Base-by-base conservation (phyloP, 2,113 vertebrate species). In the Dryoscopus gambensis region DNA sequence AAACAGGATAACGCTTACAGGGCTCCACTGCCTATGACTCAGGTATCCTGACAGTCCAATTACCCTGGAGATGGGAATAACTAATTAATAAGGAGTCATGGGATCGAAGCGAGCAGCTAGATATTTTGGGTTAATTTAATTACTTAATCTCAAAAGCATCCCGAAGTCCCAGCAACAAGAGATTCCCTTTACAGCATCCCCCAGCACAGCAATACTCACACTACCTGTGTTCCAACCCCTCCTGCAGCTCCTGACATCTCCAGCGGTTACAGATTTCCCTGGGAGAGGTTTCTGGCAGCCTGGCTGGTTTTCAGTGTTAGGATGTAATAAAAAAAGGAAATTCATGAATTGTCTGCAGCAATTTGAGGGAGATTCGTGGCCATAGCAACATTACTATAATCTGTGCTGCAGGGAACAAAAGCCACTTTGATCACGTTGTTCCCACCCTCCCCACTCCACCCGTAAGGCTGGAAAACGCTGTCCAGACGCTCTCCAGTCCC, bases 361-460 rank as follows among this genome's bases (percentile, higher is more conserved):
- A 73, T 87, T 71, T 90, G 76, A 78, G 69, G 73, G 81, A 90
- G 92, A 95, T 92, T 81, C 94, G 96, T 94, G 96, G 86, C 86
- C 96, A 97, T 90, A 97, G 96, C 96, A 97, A 93, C 95, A 75
- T 90, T 93, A 90, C 93, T 78, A 37, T 35, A 74, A 95, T 70
- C 79, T 74, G 13, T 47, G 56, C 83, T 57, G 92, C 64, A 49
- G 44, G 79, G 76, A 96, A 96, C 91, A 90, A 91, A 92, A 96
- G 90, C 56, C 60, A 79, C 87, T 87, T 53, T 46, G 71, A 94
- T 86, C 75, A n/a, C 7, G 21, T 53, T 9, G 22, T 57, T 94
- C 85, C 73, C 28, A 35, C 71, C 39, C 64, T 49, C 80, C 62
- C 63, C 25, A 53, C 55, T 16, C 39, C 44, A 39, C 30, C n/a